A percentile compares a stretch with the other conserved stretches of the same genome.
These are phyloP conservation scores for Ormyrus labotus DNA, from an alignment of 2,888 invertebrate species.

Conservation along the genomic window DNA sequence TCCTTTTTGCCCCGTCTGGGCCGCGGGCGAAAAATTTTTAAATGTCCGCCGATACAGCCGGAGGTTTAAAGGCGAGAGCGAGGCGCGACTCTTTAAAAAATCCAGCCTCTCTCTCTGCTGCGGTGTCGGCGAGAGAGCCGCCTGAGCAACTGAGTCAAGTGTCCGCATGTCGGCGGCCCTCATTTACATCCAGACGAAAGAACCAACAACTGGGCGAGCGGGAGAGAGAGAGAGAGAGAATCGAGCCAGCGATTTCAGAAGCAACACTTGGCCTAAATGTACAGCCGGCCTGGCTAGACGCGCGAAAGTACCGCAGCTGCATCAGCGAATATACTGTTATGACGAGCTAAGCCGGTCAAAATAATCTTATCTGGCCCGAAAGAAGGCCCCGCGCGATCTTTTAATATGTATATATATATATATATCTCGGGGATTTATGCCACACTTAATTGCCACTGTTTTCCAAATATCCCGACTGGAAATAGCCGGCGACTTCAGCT, in stretches of 20 bases:
- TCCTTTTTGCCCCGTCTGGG: constrained; percentile 36
- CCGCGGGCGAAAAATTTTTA: constrained; percentile 37
- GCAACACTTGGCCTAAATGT: constrained; percentile 58
- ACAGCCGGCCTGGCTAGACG: background rate
- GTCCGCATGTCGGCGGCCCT: constrained; percentile 59
- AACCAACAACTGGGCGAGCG: constrained; percentile 51
- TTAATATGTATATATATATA: too few species aligned
- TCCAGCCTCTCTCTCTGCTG: constrained; percentile 34
- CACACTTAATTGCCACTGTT: too few species aligned
- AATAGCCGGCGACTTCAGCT: too few species aligned
- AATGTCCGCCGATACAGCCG: constrained; percentile 24
- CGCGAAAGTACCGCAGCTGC: background rate
- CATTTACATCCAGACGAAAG: constrained; percentile 68
- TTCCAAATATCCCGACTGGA: too few species aligned
- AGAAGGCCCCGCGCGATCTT: too few species aligned
- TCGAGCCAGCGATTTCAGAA: constrained; percentile 50
- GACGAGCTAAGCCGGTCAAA: too few species aligned
- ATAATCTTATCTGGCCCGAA: too few species aligned
- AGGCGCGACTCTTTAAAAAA: background rate
- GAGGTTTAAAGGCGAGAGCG: constrained; percentile 16
- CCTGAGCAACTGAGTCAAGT: constrained; percentile 65
- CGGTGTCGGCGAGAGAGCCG: constrained; percentile 55
- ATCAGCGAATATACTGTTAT: background rate
- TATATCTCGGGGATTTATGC: too few species aligned
- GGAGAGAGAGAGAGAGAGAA: too few species aligned